Percentiles rank a stretch among this genome's conserved stretches.
Evolutionary conservation across 1,140 invertebrate species (phyloP).

Genomic region (Tigriopus japonicus): DNA sequence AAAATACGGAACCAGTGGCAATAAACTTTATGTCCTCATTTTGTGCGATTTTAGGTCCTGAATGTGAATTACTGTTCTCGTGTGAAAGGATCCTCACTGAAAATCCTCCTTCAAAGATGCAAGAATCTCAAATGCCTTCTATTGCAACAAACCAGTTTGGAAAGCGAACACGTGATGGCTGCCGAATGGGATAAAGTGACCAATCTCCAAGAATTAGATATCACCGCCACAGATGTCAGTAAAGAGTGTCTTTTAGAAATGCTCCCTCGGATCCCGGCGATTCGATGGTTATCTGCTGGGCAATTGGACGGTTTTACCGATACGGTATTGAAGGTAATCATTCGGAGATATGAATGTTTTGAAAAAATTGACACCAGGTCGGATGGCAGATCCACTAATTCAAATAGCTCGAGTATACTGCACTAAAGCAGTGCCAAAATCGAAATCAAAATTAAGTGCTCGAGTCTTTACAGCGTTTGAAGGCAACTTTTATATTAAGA

Average conservation of each 20-base stretch:
- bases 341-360: neutral
- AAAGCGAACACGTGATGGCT: constrained; percentile 73
- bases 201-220: constrained; percentile 62
- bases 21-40: too few species aligned
- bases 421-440: too few species aligned
- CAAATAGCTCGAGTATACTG: too few species aligned
- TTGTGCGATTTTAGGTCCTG: neutral
- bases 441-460: too few species aligned
- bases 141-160: constrained; percentile 38
- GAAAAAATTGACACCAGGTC: neutral
- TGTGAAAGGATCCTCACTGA: constrained; percentile 90
- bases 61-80: constrained; percentile 36
- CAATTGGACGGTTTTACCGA: constrained; percentile 16
- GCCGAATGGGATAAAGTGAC: constrained; percentile 92
- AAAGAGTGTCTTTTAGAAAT: constrained; percentile 84
- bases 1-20: too few species aligned
- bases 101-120: constrained; percentile 79
- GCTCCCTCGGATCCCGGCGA: constrained; percentile 38
- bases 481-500: too few species aligned
- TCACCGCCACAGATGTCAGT: constrained; percentile 86
- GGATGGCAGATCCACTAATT: too few species aligned
- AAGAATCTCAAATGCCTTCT: constrained; percentile 46
- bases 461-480: too few species aligned
- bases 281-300: constrained; percentile 10
- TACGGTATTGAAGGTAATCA: neutral